These are phyloP conservation scores for Hypanus sabinus DNA, from an alignment of 2,113 vertebrate species.

Conservation along the genomic window DNA sequence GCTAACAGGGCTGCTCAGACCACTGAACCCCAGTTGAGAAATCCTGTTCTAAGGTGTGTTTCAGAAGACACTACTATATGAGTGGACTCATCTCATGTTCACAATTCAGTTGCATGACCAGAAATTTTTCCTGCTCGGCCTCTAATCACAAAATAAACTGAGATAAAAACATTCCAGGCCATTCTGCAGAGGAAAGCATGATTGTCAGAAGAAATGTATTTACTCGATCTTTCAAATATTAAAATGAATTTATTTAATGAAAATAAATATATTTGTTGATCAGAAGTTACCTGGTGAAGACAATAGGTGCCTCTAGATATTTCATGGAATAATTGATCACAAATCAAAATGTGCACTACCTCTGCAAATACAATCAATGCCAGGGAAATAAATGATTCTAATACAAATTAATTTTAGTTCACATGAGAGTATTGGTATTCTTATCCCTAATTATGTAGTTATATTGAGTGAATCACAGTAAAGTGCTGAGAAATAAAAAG, in stretches of 20 bases:
- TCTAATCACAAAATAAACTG: background rate
- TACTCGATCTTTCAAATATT: background rate
- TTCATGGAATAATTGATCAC: background rate
- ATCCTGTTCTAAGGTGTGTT: no score
- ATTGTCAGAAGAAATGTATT: background rate
- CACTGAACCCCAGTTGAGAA: no score
- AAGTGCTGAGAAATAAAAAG: background rate
- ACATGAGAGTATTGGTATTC: background rate
- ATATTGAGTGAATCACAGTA: background rate
- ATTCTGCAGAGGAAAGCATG: background rate
- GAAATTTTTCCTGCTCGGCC: background rate
- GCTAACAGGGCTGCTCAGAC: no score
- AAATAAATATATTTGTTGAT: background rate
- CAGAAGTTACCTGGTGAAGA: background rate
- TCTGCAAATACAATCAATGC: background rate
- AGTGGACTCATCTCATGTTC: no score
- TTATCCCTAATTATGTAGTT: background rate
- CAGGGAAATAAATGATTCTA: background rate
- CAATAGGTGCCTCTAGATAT: no score
- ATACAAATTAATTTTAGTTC: background rate
- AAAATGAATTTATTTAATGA: background rate
- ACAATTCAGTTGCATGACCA: background rate
- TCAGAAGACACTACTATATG: no score
- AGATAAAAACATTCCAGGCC: background rate
- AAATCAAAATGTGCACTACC: background rate